phyloP scores from a whole-genome alignment of 2,888 invertebrate genomes.

The Oscheius sp. region DNA sequence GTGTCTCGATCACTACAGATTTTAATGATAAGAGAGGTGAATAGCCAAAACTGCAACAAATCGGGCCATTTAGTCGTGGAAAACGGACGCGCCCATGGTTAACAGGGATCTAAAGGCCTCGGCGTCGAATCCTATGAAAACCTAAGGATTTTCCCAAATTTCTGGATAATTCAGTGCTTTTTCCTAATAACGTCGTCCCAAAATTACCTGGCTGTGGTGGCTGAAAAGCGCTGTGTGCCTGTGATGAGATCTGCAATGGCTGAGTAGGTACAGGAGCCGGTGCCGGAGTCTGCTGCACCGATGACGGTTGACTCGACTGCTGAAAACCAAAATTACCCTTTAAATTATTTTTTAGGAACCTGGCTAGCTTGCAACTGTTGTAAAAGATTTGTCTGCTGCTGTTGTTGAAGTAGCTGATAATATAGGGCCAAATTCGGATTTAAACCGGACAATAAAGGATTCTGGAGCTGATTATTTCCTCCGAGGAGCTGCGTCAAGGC shows the following conservation, averaged over 20 bases:
- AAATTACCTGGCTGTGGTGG: constrained; percentile 18
- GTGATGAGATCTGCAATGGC: background rate
- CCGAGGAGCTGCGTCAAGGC: constrained; percentile 8
- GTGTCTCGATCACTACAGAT: background rate
- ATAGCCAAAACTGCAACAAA: too few species aligned
- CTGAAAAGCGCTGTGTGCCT: constrained; percentile 34
- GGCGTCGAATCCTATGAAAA: too few species aligned
- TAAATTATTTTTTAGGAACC: too few species aligned
- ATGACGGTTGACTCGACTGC: constrained; percentile 9
- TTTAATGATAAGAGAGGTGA: background rate
- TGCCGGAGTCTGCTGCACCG: constrained; percentile 10
- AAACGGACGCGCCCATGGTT: too few species aligned
- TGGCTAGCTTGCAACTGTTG: constrained; percentile 30
- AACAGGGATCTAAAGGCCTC: too few species aligned
- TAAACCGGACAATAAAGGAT: background rate
- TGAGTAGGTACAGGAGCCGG: constrained; percentile 10
- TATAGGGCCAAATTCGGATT: constrained; percentile 17
- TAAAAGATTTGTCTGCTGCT: constrained; percentile 28
- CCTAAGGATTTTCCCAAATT: too few species aligned
- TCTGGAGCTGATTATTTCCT: background rate
- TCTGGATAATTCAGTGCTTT: too few species aligned
- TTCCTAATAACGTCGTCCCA: background rate
- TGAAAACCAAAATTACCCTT: background rate
- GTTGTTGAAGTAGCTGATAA: constrained; percentile 29
- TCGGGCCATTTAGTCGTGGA: too few species aligned